A percentile compares a stretch with the other conserved stretches of the same genome.
Conservation (phyloP, 2,888 invertebrate species). For the Notocelia uddmanniana region DNA sequence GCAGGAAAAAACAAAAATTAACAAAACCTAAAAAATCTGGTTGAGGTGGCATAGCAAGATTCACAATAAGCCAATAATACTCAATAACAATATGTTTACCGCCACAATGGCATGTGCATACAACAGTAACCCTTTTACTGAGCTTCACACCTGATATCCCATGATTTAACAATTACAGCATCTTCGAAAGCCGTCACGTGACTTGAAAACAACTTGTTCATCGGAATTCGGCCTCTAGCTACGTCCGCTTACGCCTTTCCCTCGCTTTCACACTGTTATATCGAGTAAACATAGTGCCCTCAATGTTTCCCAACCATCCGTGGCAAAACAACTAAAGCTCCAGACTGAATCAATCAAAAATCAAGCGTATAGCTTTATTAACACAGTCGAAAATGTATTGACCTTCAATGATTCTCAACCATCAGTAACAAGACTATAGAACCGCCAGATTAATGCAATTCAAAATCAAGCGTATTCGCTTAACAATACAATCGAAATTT, state of each 20-base stretch:
- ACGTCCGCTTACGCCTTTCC: conserved; percentile 71
- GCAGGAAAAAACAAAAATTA: too few species aligned
- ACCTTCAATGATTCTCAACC: conserved; percentile 58
- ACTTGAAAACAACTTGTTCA: conserved; percentile 66
- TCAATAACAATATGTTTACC: neutral
- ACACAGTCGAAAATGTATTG: conserved; percentile 44
- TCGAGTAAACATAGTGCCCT: conserved; percentile 71
- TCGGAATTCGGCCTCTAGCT: conserved; percentile 69
- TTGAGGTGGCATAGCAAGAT: too few species aligned
- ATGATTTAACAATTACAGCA: conserved; percentile 43
- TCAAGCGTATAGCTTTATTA: conserved; percentile 4
- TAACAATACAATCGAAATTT: conserved; percentile 37
- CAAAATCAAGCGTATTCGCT: conserved; percentile 44
- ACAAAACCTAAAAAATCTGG: too few species aligned
- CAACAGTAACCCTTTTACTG: neutral
- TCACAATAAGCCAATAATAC: too few species aligned
- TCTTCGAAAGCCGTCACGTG: conserved; percentile 24
- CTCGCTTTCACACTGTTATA: conserved; percentile 70
- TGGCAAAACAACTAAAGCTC: conserved; percentile 51
- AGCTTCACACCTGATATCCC: conserved; percentile 11
- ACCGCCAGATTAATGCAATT: conserved; percentile 5
- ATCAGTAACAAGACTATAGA: conserved; percentile 50
- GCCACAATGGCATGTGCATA: neutral
- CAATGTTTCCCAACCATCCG: conserved; percentile 53
- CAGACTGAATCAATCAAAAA: conserved; percentile 24